Base-by-base conservation (phyloP, 2,113 vertebrate species). In the Apodemus speciosus region DNA sequence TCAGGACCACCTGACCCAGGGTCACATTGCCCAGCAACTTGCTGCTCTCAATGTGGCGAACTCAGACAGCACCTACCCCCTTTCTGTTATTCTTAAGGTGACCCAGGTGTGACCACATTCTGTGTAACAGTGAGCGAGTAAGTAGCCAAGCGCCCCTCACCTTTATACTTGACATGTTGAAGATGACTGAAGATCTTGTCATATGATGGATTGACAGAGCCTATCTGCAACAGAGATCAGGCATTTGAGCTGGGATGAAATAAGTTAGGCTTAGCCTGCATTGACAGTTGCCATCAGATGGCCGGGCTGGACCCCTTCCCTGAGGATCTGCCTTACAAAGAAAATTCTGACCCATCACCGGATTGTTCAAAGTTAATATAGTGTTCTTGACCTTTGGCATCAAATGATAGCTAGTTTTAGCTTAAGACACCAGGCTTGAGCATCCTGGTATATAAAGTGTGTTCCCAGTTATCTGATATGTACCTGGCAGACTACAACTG, bases 181-280 rank as follows among this genome's bases (percentile, higher is more conserved):
- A 99, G 97, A 93, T 99, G 98, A 95, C 97, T 98, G 94, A 99
- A 98, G 97, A 99, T 98, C 86, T 98, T 98, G 46, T 99, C 98
- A 35, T 99, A 99, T 18, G 98, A 98, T 6, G 99, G 98, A 94
- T 98, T 99, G 97, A 98, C 99, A 38, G 98, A 93, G 62, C 99
- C 99, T 46, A 98, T 94, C 99, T 99, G 98, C 58, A 98, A 98
- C 4, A 87, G 96, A 97, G 49, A 94, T 8, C 3, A 38, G 43
- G 40, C 18, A 38, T 38, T 14, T 90, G 77, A 75, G 79, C 35
- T n/a, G 21, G 25, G 71, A 62, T 10, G 23, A 30, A 90, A 71
- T n/a, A 18, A 64, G 14, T 0, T 1, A 13, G 62, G 30, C 35
- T 27, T n/a, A 64, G 76, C 43, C 25, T 15, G 16, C 25, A 11